Evolutionary conservation across 2,113 vertebrate genomes (phyloP).

Genomic region (Cynopterus brachyotis): DNA sequence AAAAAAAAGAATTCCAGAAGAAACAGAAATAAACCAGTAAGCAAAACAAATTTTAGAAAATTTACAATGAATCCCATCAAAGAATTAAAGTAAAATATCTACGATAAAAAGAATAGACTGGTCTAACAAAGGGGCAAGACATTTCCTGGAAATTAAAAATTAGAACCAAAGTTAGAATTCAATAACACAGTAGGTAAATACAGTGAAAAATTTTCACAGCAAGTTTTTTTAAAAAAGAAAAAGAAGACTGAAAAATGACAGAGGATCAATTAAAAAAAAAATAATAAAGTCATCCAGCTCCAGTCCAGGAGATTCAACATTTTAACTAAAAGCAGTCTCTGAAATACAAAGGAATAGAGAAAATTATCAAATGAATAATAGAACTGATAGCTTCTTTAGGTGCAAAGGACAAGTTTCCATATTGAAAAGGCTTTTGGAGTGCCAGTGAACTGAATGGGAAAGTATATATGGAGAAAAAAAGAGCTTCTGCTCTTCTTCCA

Average conservation of each 20-base stretch:
- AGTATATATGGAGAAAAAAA: background rate
- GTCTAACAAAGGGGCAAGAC: background rate
- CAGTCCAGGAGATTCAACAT: background rate
- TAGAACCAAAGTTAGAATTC: background rate
- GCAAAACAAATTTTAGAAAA: background rate
- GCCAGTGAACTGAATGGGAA: background rate
- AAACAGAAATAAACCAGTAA: background rate
- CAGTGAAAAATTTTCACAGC: background rate
- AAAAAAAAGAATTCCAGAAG: background rate
- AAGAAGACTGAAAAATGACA: background rate
- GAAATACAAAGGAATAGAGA: background rate
- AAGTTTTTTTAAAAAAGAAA: background rate
- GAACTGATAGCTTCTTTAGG: background rate
- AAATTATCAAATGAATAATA: background rate
- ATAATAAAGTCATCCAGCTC: background rate
- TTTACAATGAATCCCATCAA: background rate
- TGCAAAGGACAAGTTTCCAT: background rate
- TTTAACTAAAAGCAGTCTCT: background rate
- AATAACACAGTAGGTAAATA: background rate
- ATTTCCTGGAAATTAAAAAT: background rate
- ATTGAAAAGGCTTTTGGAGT: background rate
- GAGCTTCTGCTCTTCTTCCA: background rate
- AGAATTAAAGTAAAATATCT: background rate
- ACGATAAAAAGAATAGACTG: background rate
- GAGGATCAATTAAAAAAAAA: no score